These are phyloP conservation scores for Pachypsylla venusta DNA, from an alignment of 1,140 invertebrate genomes.

Conservation along the genomic window DNA sequence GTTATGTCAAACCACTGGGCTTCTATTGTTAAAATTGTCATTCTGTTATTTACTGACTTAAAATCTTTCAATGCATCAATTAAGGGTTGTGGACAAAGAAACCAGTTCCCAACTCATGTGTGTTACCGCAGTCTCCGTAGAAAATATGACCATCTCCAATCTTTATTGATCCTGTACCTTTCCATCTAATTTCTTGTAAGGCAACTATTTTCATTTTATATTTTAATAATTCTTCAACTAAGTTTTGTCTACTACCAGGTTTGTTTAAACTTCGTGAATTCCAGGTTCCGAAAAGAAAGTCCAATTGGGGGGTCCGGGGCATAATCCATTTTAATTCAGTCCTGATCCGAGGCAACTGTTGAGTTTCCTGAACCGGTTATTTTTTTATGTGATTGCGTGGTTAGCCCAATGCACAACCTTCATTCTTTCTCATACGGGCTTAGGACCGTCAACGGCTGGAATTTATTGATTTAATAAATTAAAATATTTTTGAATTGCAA, in stretches of 20 bases:
- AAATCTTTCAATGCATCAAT: slow-evolving; percentile 10
- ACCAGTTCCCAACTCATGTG: slow-evolving; percentile 7
- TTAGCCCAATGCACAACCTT: slow-evolving; percentile 4
- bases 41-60: slow-evolving; percentile 11
- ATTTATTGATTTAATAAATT: too few species aligned
- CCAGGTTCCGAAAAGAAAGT: slow-evolving; percentile 18
- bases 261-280: slow-evolving; percentile 17
- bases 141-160: slow-evolving; percentile 5
- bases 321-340: slow-evolving; percentile 4
- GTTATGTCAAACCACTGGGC: slow-evolving; percentile 15
- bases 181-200: slow-evolving; percentile 19
- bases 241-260: slow-evolving; percentile 13
- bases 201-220: slow-evolving; percentile 20
- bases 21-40: slow-evolving; percentile 10
- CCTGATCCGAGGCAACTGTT: not conserved
- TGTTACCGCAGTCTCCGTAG: not conserved
- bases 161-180: slow-evolving; percentile 2
- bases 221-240: slow-evolving; percentile 18
- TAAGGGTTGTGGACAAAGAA: slow-evolving; percentile 13
- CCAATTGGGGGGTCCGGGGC: not conserved
- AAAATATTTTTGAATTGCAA: too few species aligned
- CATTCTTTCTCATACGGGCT: slow-evolving; percentile 5
- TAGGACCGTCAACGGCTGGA: slow-evolving; percentile 6
- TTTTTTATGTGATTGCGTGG: not conserved
- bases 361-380: not conserved